phyloP scores from a whole-genome alignment of 2,797 vertebrate species.

The Sarcoramphus papa region DNA sequence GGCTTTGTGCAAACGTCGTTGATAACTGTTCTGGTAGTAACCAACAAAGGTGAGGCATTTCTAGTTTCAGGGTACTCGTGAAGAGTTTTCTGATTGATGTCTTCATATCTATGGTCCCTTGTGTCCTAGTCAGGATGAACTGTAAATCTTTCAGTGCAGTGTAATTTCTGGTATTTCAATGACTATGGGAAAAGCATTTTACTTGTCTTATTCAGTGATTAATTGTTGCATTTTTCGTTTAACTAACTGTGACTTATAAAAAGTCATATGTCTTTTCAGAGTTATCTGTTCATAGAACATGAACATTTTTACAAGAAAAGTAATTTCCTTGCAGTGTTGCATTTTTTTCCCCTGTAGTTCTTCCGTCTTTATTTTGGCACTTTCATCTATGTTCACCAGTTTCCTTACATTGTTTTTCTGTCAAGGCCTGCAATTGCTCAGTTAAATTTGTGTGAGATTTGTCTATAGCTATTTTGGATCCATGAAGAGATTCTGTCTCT shows the following conservation, averaged over 20 bases:
- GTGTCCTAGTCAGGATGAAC: neutral
- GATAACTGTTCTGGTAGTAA: neutral
- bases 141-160: neutral
- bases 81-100: neutral
- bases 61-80: neutral
- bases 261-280: neutral
- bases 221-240: constrained; percentile 38
- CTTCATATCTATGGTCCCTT: neutral
- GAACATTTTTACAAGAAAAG: constrained; percentile 48
- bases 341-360: neutral
- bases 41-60: neutral
- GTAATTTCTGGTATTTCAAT: neutral
- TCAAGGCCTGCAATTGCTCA: constrained; percentile 34
- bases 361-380: constrained; percentile 62
- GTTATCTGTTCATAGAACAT: constrained; percentile 26
- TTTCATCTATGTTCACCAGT: neutral
- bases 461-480: neutral
- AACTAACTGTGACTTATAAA: neutral
- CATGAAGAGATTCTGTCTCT: neutral
- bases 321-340: constrained; percentile 48
- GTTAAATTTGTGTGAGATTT: constrained; percentile 3
- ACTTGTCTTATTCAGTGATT: neutral
- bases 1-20: neutral
- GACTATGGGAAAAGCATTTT: neutral
- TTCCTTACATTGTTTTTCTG: constrained; percentile 62